Base-by-base conservation (phyloP, 2,113 vertebrate genomes). In the Atlantisia rogersi region DNA sequence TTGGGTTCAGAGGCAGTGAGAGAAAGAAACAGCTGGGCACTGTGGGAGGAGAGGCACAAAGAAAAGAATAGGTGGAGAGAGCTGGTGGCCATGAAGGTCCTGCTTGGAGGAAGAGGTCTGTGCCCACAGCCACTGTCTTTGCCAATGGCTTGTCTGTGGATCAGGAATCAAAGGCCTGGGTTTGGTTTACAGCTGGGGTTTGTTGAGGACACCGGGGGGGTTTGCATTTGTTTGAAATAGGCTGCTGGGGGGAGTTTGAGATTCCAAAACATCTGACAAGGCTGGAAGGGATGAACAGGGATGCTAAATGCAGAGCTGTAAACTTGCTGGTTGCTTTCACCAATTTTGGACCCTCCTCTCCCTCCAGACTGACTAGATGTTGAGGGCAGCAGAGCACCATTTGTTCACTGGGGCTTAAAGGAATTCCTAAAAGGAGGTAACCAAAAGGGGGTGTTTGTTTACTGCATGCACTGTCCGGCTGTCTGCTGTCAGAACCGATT, bases 161-260 rank as follows among this genome's bases (percentile, higher is more conserved):
- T 56, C 48, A 77, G 92, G 90, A 96, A 92, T 69, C 74, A 55
- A 60, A 52, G 35, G 58, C 73, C 65, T 50, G 92, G 86, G 40
- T 71, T 90, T 69, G 89, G 37, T 87, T 96, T 96, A 59, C 91
- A 92, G 88, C 70, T 89, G 88, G 59, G 88, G 86, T 82, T 92
- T 77, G 79, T 0, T 94, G 74, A 94, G 96, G 94, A 93, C 59
- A 63, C 58, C 53, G 81, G 21, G 74, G 74, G 74, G 88, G 58
- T 93, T 92, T 89, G 83, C 50, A 6, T 85, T 80, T 63, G 74
- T 95, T 96, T 79, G 86, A 92, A 95, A 91, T 5, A 86, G 53
- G 74, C 91, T 80, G 77, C 74, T 88, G 78, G 62, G 62, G 46
- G 50, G 46, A 89, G 86, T 64, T 28, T 79, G 74, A 84, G 88